Conservation (phyloP, 2,113 vertebrate species). For the Rhynchomys soricoides region DNA sequence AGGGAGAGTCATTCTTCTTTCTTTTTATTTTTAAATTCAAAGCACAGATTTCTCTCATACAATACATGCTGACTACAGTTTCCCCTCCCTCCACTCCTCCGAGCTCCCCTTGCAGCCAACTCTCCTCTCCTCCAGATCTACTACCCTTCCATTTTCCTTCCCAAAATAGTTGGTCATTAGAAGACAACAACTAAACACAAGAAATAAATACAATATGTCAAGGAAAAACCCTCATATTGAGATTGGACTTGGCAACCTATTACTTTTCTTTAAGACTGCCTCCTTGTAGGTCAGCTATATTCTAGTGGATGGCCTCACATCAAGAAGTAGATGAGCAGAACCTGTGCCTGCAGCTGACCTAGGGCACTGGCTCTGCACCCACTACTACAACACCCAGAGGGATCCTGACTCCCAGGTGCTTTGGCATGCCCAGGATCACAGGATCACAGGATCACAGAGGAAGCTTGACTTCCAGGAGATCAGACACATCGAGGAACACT, state of each 20-base stretch:
- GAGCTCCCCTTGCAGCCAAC: fast-evolving
- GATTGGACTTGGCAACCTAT: background rate
- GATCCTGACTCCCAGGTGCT: no score
- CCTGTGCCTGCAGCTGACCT: no score
- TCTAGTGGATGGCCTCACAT: background rate
- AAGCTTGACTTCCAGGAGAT: no score
- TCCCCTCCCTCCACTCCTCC: background rate
- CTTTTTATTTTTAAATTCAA: background rate
- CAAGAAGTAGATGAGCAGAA: background rate
- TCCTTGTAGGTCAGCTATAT: background rate
- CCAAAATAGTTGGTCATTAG: background rate
- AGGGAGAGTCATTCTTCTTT: background rate
- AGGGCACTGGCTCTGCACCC: no score
- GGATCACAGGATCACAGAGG: no score
- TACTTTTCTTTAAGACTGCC: background rate
- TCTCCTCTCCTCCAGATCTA: background rate
- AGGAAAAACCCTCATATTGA: background rate
- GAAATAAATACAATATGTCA: background rate
- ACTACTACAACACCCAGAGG: no score
- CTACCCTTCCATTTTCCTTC: background rate
- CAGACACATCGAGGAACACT: no score
- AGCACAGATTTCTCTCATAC: background rate
- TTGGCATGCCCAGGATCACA: no score
- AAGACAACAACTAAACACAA: background rate
- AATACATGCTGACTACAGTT: background rate